Evolutionary conservation across 2,888 invertebrate species (phyloP).

Genomic region (Synanthedon andrenaeformis): DNA sequence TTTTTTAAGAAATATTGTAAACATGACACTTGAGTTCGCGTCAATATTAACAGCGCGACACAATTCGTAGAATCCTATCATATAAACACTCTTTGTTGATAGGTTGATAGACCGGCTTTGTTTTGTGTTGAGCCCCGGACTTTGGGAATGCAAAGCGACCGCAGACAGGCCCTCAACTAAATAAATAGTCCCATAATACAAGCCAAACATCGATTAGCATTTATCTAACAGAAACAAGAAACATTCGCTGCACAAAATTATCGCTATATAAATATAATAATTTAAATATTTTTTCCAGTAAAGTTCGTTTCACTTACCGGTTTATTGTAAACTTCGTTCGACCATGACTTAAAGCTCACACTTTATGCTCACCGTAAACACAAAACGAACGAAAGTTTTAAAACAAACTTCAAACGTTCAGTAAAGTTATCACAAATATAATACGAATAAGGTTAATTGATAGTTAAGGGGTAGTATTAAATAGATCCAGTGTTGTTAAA

Average conservation of each 20-base stretch:
- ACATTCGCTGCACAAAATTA: slow-evolving; percentile 5
- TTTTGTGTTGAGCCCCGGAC: slow-evolving; percentile 7
- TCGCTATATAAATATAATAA: slow-evolving; percentile 25
- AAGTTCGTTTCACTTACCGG: slow-evolving; percentile 60
- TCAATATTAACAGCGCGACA: slow-evolving; percentile 23
- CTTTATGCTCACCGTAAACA: slow-evolving; percentile 21
- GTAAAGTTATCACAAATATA: slow-evolving; percentile 27
- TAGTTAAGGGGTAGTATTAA: slow-evolving; percentile 7
- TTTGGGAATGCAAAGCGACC: slow-evolving; percentile 14
- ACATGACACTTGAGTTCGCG: slow-evolving; percentile 30
- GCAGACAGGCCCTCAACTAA: slow-evolving; percentile 10
- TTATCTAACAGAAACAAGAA: slow-evolving; percentile 9
- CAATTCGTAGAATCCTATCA: slow-evolving; percentile 39
- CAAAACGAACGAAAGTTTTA: slow-evolving; percentile 27
- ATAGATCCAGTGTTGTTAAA: slow-evolving; percentile 23
- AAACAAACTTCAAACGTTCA: slow-evolving; percentile 54
- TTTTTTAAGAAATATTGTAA: too few species aligned
- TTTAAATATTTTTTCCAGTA: slow-evolving; percentile 26
- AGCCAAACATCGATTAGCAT: slow-evolving; percentile 16
- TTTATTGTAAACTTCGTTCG: slow-evolving; percentile 53
- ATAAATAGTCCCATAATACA: slow-evolving; percentile 5
- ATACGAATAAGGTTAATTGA: background rate
- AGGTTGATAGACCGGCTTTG: slow-evolving; percentile 12
- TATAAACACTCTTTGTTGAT: slow-evolving; percentile 35
- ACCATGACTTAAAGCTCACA: slow-evolving; percentile 47